Conservation (phyloP, 2,797 vertebrate species). For the Microhierax caerulescens region DNA sequence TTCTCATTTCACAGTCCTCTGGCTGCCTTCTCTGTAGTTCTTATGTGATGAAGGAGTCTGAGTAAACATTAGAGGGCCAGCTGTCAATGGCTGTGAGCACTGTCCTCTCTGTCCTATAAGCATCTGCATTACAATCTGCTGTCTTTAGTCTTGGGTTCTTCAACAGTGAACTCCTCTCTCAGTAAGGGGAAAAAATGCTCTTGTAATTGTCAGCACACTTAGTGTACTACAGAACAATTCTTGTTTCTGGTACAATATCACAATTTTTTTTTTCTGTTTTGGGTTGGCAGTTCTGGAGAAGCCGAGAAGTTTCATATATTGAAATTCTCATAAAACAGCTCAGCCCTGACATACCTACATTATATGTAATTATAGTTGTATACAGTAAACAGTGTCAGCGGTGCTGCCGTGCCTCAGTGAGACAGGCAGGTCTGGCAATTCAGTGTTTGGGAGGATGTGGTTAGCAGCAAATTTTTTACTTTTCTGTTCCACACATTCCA, state of each 20-base stretch:
- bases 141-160: not conserved
- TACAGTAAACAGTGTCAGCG: not conserved
- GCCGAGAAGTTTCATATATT: not conserved
- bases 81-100: not conserved
- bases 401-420: not conserved
- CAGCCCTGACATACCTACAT: not conserved
- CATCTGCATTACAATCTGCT: not conserved
- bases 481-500: conserved; percentile 12
- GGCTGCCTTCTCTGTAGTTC: not conserved
- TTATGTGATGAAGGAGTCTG: not conserved
- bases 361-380: not conserved
- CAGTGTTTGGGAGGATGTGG: not conserved
- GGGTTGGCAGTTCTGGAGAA: not conserved
- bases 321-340: not conserved
- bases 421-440: not conserved
- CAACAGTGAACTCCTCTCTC: not conserved
- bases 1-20: not conserved
- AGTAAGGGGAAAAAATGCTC: not conserved
- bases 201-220: not conserved
- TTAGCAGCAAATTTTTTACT: not conserved
- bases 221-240: not conserved
- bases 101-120: not conserved
- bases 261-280: not conserved
- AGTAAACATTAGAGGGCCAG: not conserved
- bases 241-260: not conserved